Percentiles rank a stretch among this genome's conserved stretches.
Conservation (phyloP, 2,888 invertebrate species). For the Dasypogon diadema region DNA sequence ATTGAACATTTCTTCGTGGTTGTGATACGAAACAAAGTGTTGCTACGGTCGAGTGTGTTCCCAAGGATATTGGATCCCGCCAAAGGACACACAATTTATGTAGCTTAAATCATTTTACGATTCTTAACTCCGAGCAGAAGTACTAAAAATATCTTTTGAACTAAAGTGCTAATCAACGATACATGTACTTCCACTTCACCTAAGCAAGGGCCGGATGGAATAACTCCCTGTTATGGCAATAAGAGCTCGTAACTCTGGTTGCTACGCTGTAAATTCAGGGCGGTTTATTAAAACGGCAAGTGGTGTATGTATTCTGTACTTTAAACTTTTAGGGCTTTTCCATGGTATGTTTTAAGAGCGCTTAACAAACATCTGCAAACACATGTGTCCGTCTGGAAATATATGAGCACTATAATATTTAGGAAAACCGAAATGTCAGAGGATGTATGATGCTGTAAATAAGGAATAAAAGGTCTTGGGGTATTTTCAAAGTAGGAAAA, state of each 20-base stretch:
- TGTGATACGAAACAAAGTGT: background rate
- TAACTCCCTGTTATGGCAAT: background rate
- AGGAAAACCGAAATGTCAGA: too few species aligned
- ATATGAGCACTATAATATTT: too few species aligned
- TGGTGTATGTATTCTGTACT: background rate
- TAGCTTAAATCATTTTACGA: conserved; percentile 12
- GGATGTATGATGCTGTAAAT: too few species aligned
- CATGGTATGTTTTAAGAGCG: too few species aligned
- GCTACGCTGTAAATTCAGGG: background rate
- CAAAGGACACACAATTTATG: background rate
- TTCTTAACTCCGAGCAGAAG: conserved; percentile 2
- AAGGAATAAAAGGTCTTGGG: too few species aligned
- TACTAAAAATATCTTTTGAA: conserved; percentile 12
- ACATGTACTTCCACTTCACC: background rate
- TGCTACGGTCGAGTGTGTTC: background rate
- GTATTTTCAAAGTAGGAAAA: too few species aligned
- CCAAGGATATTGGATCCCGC: background rate
- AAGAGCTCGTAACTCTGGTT: background rate
- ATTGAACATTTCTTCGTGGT: conserved; percentile 7
- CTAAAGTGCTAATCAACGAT: conserved; percentile 35
- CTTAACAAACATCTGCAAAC: too few species aligned
- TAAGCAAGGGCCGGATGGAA: background rate
- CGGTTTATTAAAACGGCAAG: background rate
- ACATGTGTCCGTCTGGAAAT: too few species aligned
- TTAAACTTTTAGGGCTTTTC: background rate